phyloP scores from a whole-genome alignment of 2,888 invertebrate species.

The Cephus sareptanus region DNA sequence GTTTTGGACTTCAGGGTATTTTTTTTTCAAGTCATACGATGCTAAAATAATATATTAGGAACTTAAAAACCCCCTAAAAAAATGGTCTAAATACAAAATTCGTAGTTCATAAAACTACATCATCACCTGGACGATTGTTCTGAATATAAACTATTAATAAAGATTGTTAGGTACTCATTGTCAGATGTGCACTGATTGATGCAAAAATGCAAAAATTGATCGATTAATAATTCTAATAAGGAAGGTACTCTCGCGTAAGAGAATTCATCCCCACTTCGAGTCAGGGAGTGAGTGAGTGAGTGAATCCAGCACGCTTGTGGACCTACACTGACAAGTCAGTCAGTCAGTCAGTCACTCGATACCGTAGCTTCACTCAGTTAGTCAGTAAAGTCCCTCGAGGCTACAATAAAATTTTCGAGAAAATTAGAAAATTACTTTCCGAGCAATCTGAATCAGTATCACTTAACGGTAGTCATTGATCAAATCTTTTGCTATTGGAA shows the following conservation, averaged over 20 bases:
- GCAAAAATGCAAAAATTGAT: neutral
- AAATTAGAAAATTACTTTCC: neutral
- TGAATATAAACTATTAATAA: neutral
- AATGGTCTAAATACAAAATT: neutral
- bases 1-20: neutral
- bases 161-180: neutral
- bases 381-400: neutral
- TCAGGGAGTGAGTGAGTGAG: constrained; percentile 5
- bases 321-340: neutral
- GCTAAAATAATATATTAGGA: neutral
- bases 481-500: neutral
- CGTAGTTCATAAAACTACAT: neutral
- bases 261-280: neutral
- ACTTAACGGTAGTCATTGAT: neutral
- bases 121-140: neutral
- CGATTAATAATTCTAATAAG: neutral
- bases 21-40: neutral
- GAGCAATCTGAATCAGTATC: neutral
- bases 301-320: neutral
- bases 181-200: no score
- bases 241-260: neutral
- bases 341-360: constrained; percentile 6
- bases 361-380: neutral
- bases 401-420: neutral
- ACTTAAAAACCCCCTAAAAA: neutral